phyloP scores from a whole-genome alignment of 1,140 invertebrate species.

The Hormaphis cornu region DNA sequence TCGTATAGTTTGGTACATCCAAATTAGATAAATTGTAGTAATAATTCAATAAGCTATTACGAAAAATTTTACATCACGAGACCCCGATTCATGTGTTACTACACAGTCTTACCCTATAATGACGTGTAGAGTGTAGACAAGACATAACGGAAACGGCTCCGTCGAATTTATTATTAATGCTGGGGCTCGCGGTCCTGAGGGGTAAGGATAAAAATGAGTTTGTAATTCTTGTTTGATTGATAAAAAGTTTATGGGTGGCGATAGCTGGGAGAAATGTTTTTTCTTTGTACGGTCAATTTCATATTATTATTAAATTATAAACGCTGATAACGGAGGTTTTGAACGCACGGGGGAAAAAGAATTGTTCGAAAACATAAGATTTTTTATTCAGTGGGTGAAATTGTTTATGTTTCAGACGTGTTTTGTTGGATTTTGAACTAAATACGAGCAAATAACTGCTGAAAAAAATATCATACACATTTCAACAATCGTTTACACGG shows the following conservation, averaged over 20 bases:
- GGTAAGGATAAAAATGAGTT: neutral
- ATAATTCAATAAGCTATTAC: constrained; percentile 10
- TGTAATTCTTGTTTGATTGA: constrained; percentile 6
- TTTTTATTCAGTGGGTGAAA: too few species aligned
- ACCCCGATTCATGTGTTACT: neutral
- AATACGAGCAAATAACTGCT: too few species aligned
- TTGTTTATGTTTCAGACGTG: too few species aligned
- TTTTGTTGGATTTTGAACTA: too few species aligned
- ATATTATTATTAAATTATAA: constrained; percentile 4
- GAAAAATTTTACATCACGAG: neutral
- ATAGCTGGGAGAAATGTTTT: neutral
- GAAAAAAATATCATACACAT: too few species aligned
- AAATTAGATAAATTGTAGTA: neutral
- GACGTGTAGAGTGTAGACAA: constrained; percentile 15
- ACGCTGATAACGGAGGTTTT: neutral
- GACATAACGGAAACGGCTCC: constrained; percentile 8
- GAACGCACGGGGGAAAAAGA: neutral
- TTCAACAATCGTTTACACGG: too few species aligned
- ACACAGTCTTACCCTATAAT: neutral
- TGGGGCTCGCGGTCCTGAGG: too few species aligned
- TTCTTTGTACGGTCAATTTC: neutral
- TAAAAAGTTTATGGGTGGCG: constrained; percentile 20
- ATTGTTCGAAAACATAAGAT: neutral
- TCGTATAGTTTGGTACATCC: neutral
- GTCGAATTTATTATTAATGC: constrained; percentile 11